Evolutionary conservation across 2,888 invertebrate genomes (phyloP), one percentile per base, ranked within the genome.

Genomic region (Drosophila mettleri): DNA sequence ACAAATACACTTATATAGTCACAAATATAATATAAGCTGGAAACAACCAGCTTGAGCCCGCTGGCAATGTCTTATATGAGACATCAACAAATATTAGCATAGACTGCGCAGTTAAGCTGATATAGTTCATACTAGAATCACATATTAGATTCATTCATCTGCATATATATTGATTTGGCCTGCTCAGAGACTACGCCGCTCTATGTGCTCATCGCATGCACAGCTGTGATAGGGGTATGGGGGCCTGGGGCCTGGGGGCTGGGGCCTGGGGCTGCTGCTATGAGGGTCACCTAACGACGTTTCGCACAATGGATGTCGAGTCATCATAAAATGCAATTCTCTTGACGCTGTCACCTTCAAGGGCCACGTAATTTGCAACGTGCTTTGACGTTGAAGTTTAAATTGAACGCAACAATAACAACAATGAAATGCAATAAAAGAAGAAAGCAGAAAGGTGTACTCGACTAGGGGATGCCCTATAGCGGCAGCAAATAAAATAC

Each of bases 331-430:
- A 64, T 81, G 81, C 75, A 77, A 65, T 82, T 75, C 74, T 75
- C 77, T 75, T 67, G 68, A 36, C 70, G 66, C 67, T 75, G 74
- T 80, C 80, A 80, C 78, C 78, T 80, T 84, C 83, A 83, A 81
- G 74, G 69, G 77, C 75, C 80, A 81, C 84, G 81, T 80, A 82
- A 74, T 80, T 80, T 79, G 80, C 81, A 80, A 80, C 66, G 76
- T 79, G 80, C 78, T 78, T 62, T 76, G 80, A 66, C 74, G 80
- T 69, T 57, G 36, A 82, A 75, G 70, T 73, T 80, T 67, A 61
- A 73, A 78, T 73, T 68, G 78, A 78, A 78, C 63, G 48, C 69
- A 64, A 43, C 63, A 72, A 45, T 27, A 45, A 63, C 45, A 68
- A 48, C 16, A 69, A 31, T 33, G 14, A 38, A 52, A 27, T n/a